Evolutionary conservation across 2,797 vertebrate genomes (phyloP), one percentile per base, ranked within the genome.

Genomic region (Cyprinodon diabolis): DNA sequence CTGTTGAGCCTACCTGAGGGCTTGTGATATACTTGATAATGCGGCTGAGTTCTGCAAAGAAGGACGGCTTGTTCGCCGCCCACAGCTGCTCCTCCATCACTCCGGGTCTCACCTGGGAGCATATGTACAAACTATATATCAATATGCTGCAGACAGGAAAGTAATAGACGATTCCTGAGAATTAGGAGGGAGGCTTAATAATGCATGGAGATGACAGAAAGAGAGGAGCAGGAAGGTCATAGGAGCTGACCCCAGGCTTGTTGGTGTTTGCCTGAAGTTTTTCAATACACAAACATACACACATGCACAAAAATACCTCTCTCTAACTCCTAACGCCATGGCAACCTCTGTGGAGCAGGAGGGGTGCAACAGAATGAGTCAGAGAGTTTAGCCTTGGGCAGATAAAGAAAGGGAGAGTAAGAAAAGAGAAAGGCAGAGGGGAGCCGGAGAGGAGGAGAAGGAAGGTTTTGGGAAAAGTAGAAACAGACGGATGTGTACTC

Each of bases 361-460:
- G 62, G 52, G 75, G 69, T 63, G 83, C 85, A 91, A 86, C 63
- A 82, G 83, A 89, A 87, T 94, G 91, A 94, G 89, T 93, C 92
- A 94, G 89, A 92, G 85, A 92, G 87, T 91, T 89, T 91, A 90
- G 92, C 92, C 90, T 91, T 91, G 89, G 87, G 90, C 89, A 82
- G 84, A 85, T 84, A 88, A 86, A 83, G 83, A 89, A 63, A 71
- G 68, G 67, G 67, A 13, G 43, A 76, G 54, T 45, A 40, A 85
- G 78, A 82, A 79, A 74, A 70, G 49, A 30, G 66, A 79, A 78
- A 85, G 76, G 79, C 71, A 79, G 79, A 75, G 54, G 78, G 73
- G 81, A 76, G 80, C 71, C 69, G 75, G 80, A 72, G 54, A 80
- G 73, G 79, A 75, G 68, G 77, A 83, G 85, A n/a, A 74, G 30